Evolutionary conservation across 2,888 invertebrate genomes (phyloP).

Genomic region (Cordilura impudica): DNA sequence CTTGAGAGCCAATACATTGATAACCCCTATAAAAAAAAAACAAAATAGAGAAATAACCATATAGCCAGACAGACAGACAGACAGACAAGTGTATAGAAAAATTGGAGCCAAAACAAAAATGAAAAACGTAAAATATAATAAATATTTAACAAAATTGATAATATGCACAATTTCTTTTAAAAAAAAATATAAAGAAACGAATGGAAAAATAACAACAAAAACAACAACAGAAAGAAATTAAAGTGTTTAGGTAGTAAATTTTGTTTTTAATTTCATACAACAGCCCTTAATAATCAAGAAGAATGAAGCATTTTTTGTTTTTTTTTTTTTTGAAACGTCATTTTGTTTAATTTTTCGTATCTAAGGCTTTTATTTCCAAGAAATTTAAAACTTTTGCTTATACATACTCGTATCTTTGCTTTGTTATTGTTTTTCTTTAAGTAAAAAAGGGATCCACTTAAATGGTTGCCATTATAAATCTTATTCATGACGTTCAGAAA

Average conservation of each 20-base stretch:
- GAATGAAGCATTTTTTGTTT: conserved; percentile 13
- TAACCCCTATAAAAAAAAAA: conserved; percentile 56
- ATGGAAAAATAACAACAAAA: conserved; percentile 9
- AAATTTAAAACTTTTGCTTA: conserved; percentile 76
- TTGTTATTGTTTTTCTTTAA: background rate
- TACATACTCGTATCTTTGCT: background rate
- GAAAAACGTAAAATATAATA: conserved; percentile 11
- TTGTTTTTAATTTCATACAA: conserved; percentile 20
- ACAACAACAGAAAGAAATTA: conserved; percentile 22
- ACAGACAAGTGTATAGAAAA: conserved; percentile 62
- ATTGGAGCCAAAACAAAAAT: conserved; percentile 63
- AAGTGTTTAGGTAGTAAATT: conserved; percentile 42
- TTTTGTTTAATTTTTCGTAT: conserved; percentile 56
- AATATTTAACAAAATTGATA: conserved; percentile 36
- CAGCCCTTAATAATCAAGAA: conserved; percentile 52
- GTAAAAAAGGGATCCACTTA: conserved; percentile 26
- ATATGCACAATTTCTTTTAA: conserved; percentile 45
- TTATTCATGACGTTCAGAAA: conserved; percentile 33
- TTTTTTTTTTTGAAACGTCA: conserved; percentile 55
- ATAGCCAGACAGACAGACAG: background rate
- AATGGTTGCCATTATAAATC: conserved; percentile 59
- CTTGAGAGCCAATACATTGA: conserved; percentile 55
- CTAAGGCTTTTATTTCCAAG: conserved; percentile 76
- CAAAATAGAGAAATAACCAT: background rate
- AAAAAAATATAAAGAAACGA: conserved; percentile 8